Conservation (phyloP, 1,140 invertebrate genomes). For the Brachionus koreanus region DNA sequence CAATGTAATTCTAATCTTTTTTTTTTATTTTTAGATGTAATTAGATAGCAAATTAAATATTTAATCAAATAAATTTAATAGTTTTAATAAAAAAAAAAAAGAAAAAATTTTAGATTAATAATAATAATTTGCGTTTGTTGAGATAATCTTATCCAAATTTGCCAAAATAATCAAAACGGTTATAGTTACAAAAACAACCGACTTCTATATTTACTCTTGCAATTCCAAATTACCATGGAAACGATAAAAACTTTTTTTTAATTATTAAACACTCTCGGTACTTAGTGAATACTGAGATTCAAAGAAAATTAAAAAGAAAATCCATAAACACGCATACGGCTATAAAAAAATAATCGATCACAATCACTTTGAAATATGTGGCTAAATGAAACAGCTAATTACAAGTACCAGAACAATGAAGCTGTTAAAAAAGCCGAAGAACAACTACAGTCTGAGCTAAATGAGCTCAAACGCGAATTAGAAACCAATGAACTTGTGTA, state of each 20-base stretch:
- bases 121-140: too few relatives aligned
- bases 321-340: background rate
- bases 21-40: too few relatives aligned
- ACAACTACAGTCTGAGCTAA: constrained; percentile 52
- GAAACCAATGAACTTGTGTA: constrained; percentile 55
- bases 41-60: too few relatives aligned
- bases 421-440: constrained; percentile 50
- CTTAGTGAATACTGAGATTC: background rate
- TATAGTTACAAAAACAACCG: constrained; percentile 30
- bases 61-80: background rate
- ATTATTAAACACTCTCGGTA: background rate
- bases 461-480: constrained; percentile 55
- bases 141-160: background rate
- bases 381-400: background rate
- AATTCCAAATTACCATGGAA: background rate
- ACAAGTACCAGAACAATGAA: constrained; percentile 40
- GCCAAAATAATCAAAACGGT: background rate
- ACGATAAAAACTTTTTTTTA: background rate
- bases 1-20: too few relatives aligned
- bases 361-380: background rate
- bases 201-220: constrained; percentile 35
- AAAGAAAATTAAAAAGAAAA: background rate
- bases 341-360: background rate
- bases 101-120: background rate
- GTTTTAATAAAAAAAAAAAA: background rate